A percentile compares a stretch with the other conserved stretches of the same genome.
Conservation (phyloP, 2,113 vertebrate genomes). For the Columba janthina region DNA sequence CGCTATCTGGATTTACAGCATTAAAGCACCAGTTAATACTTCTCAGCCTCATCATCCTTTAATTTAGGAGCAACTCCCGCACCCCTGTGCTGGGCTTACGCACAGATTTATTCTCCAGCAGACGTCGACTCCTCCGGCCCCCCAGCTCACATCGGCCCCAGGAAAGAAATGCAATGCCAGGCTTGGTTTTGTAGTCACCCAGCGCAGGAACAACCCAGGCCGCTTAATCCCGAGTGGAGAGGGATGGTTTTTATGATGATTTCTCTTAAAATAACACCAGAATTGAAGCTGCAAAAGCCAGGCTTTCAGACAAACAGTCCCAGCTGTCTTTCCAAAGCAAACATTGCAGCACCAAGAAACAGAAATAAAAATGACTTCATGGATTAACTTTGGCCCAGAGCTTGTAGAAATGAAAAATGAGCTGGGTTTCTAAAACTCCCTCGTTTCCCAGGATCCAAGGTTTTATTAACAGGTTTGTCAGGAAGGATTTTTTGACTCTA, state of each 20-base stretch:
- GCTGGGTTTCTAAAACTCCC: background rate
- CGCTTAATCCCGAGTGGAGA: fast-evolving
- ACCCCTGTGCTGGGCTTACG: background rate
- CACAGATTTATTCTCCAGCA: background rate
- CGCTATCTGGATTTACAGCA: background rate
- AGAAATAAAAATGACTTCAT: conserved; percentile 47
- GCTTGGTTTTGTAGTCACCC: background rate
- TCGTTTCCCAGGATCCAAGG: background rate
- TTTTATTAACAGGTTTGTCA: conserved; percentile 21
- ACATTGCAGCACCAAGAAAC: background rate
- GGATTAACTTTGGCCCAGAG: background rate
- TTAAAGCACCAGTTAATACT: background rate
- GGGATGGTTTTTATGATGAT: background rate
- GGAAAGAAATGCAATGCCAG: background rate
- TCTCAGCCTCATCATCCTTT: background rate
- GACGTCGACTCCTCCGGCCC: background rate
- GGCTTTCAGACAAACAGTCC: background rate
- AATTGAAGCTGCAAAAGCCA: background rate
- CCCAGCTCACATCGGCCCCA: background rate
- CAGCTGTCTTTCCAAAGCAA: background rate
- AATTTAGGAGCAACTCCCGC: conserved; percentile 14
- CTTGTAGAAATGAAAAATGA: conserved; percentile 32
- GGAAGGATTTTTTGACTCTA: background rate
- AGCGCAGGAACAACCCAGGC: fast-evolving
- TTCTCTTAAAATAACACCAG: background rate